Evolutionary conservation across 2,113 vertebrate species (phyloP).

Genomic region (Scomber colias): DNA sequence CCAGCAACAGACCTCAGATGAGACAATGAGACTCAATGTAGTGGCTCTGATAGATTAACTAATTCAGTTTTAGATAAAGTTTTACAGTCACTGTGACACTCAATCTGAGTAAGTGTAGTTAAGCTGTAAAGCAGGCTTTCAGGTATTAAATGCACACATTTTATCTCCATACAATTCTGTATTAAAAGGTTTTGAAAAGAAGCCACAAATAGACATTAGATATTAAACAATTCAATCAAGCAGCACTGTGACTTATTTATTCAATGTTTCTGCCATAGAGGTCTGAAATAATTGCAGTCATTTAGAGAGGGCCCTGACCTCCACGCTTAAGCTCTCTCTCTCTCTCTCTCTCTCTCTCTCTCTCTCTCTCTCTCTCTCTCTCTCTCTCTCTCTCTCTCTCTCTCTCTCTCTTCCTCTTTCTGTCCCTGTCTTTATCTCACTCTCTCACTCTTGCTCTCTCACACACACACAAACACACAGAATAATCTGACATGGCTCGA

Average conservation of each 20-base stretch:
- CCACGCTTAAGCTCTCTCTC: neutral
- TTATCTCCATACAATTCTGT: neutral
- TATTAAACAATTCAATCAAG: slow-evolving; percentile 1
- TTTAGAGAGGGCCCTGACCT: neutral
- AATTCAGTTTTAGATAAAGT: slow-evolving; percentile 7
- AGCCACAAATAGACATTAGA: neutral
- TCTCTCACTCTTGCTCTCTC: too few relatives aligned
- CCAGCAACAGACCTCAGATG: neutral
- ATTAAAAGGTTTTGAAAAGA: neutral
- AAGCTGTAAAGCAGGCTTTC: neutral
- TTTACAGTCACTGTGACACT: neutral
- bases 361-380: too few relatives aligned
- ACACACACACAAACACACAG: neutral
- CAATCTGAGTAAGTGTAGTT: neutral
- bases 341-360: too few relatives aligned
- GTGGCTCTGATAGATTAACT: neutral
- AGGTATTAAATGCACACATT: neutral
- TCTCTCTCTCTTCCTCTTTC: too few relatives aligned
- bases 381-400: too few relatives aligned
- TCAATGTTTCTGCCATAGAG: slow-evolving; percentile 6
- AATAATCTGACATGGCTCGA: neutral
- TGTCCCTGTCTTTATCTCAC: too few relatives aligned
- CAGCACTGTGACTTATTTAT: neutral
- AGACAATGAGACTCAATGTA: neutral
- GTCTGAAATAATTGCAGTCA: neutral